A percentile compares a stretch with the other conserved stretches of the same genome.
Conservation (phyloP, 2,113 vertebrate species). For the Cynocephalus volans region DNA sequence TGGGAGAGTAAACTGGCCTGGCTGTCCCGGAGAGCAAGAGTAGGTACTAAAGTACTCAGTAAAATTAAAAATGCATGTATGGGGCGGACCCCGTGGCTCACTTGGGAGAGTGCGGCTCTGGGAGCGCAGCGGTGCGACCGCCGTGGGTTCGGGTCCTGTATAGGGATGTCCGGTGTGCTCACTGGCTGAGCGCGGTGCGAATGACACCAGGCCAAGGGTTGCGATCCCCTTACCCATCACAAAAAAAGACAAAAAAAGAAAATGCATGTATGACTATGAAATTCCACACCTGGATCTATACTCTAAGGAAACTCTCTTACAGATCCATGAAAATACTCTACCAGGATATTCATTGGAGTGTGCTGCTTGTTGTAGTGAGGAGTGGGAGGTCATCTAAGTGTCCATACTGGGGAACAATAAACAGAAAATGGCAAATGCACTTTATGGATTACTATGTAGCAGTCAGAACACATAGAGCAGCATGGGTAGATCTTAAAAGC, state of each 20-base stretch:
- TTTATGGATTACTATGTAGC: not conserved
- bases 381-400: not conserved
- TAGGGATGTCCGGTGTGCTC: no score
- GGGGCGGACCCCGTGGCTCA: no score
- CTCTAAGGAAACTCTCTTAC: not conserved
- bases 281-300: not conserved
- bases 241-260: no score
- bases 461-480: not conserved
- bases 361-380: not conserved
- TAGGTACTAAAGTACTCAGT: not conserved
- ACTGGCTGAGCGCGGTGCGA: no score
- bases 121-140: no score
- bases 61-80: not conserved
- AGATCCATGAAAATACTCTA: not conserved
- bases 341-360: not conserved
- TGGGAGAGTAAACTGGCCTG: not conserved
- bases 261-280: not conserved
- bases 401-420: not conserved
- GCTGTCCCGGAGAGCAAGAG: not conserved
- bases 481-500: not conserved
- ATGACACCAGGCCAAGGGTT: no score
- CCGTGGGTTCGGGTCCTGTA: no score
- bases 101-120: no score
- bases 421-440: not conserved
- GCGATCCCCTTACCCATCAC: no score